Conservation (phyloP, 2,888 invertebrate species). For the Orgyia antiqua region DNA sequence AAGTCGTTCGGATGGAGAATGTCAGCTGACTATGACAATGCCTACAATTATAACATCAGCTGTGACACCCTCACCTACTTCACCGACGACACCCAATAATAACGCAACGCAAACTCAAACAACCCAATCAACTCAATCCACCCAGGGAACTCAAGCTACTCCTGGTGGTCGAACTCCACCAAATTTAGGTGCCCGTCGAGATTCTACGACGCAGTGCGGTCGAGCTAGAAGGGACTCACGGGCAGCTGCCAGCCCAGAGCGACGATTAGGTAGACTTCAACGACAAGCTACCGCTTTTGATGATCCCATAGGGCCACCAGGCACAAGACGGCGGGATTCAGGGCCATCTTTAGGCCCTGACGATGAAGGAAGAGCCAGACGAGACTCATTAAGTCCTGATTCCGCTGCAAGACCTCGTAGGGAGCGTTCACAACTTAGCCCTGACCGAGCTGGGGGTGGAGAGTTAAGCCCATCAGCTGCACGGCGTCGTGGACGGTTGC, state of each 20-base stretch:
- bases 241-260: conserved; percentile 81
- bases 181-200: conserved; percentile 80
- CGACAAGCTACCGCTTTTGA: conserved; percentile 94
- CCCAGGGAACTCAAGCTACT: conserved; percentile 45
- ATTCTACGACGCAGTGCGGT: conserved; percentile 92
- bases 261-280: conserved; percentile 84
- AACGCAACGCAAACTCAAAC: conserved; percentile 46
- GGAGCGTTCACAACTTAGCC: conserved; percentile 87
- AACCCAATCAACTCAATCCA: conserved; percentile 39
- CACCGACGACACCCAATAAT: conserved; percentile 78
- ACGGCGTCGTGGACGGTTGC: conserved; percentile 81
- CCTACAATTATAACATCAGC: conserved; percentile 91
- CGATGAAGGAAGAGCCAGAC: conserved; percentile 85
- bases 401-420: conserved; percentile 88
- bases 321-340: conserved; percentile 84
- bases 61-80: conserved; percentile 89
- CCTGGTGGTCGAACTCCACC: conserved; percentile 62
- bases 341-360: conserved; percentile 92
- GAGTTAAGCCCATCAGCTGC: conserved; percentile 88
- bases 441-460: conserved; percentile 87
- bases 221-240: conserved; percentile 82
- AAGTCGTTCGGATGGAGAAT: conserved; percentile 79
- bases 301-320: conserved; percentile 87
- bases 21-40: conserved; percentile 75
- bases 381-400: conserved; percentile 94